Evolutionary conservation across 2,113 vertebrate genomes (phyloP).

Genomic region (Pogonocichla stellata): DNA sequence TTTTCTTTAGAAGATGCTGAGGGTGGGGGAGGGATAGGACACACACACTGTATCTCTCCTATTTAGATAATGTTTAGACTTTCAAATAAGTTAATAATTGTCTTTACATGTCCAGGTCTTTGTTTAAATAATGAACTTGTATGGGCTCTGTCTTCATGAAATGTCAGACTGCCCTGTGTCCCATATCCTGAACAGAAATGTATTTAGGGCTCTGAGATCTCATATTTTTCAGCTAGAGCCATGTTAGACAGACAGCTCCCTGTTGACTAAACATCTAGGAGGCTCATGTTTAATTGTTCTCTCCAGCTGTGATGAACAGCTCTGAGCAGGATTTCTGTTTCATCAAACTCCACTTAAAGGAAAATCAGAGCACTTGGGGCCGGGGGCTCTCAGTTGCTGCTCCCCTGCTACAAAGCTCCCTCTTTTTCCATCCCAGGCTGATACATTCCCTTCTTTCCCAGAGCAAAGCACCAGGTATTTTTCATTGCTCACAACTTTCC

Average conservation of each 20-base stretch:
- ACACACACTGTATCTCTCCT: background rate
- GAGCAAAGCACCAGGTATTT: background rate
- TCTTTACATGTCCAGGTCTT: background rate
- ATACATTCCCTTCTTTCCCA: background rate
- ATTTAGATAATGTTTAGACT: background rate
- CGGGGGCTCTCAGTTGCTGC: background rate
- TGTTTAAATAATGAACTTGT: background rate
- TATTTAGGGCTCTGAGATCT: constrained; percentile 3
- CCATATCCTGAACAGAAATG: background rate
- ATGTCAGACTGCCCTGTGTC: background rate
- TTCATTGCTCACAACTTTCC: background rate
- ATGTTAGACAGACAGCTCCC: constrained; percentile 47
- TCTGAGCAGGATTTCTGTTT: constrained; percentile 51
- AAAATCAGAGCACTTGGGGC: constrained; percentile 21
- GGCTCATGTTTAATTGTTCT: constrained; percentile 50
- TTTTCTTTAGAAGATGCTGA: background rate
- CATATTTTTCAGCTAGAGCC: constrained; percentile 2
- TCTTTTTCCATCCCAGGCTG: background rate
- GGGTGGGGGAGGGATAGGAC: background rate
- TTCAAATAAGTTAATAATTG: background rate
- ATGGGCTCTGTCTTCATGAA: background rate
- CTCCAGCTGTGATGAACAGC: constrained; percentile 60
- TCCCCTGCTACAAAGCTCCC: background rate
- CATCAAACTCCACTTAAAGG: constrained; percentile 45
- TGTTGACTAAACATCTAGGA: constrained; percentile 61